Evolutionary conservation across 2,888 invertebrate genomes (phyloP).

Genomic region (Falcaria lacertinaria): DNA sequence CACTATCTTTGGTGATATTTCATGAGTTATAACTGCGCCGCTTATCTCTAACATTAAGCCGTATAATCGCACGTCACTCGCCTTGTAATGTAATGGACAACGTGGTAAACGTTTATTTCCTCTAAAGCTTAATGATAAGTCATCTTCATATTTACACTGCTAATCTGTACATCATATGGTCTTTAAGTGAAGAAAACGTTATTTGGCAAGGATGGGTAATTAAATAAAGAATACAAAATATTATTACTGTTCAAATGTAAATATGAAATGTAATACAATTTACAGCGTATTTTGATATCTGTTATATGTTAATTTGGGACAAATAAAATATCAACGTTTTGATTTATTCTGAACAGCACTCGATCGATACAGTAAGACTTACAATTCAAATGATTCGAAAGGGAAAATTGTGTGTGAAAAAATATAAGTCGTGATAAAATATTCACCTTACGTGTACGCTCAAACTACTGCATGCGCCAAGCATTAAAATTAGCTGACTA

Average conservation of each 20-base stretch:
- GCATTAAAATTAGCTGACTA: neutral
- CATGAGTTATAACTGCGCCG: neutral
- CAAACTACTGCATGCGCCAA: neutral
- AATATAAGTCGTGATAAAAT: neutral
- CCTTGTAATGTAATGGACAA: neutral
- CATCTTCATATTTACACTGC: neutral
- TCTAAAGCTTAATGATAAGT: neutral
- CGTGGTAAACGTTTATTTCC: neutral
- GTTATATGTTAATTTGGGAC: too few relatives aligned
- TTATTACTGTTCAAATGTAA: too few relatives aligned
- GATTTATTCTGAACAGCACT: neutral
- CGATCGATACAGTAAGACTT: neutral
- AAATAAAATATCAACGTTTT: too few relatives aligned
- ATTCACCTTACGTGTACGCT: neutral
- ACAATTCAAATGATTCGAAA: constrained; percentile 7
- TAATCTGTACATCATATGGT: neutral
- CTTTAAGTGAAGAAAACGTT: neutral
- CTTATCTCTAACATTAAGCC: neutral
- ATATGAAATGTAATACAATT: too few relatives aligned
- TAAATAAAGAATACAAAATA: too few relatives aligned
- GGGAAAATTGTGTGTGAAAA: constrained; percentile 4
- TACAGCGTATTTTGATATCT: too few relatives aligned
- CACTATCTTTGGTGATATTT: too few relatives aligned
- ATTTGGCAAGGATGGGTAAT: neutral
- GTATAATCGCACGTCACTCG: neutral